These are phyloP conservation scores for Oophaga pumilio DNA, from an alignment of 2,113 vertebrate species.

Conservation along the genomic window DNA sequence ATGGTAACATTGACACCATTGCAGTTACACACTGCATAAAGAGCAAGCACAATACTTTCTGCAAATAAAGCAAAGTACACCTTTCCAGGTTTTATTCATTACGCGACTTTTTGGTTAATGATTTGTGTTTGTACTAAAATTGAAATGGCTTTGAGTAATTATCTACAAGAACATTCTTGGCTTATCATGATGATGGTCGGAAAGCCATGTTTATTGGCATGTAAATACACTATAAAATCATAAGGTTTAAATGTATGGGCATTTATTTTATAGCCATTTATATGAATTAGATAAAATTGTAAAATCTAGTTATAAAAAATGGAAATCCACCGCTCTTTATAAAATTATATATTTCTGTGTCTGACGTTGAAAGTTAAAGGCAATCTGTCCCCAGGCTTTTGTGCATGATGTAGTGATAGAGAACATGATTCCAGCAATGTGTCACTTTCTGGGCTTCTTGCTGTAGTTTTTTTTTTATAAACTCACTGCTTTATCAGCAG, in stretches of 20 bases:
- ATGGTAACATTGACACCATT: neutral
- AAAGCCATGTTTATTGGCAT: neutral
- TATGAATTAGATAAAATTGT: neutral
- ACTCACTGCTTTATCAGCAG: too few species aligned
- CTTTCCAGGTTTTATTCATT: fast-evolving
- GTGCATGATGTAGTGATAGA: too few species aligned
- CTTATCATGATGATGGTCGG: neutral
- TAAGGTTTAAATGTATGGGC: neutral
- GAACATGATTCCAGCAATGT: too few species aligned
- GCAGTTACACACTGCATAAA: neutral
- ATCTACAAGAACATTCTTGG: neutral
- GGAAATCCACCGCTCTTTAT: neutral
- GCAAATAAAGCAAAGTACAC: neutral
- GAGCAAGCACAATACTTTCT: constrained; percentile 55
- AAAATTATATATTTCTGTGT: neutral
- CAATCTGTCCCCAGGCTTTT: too few species aligned
- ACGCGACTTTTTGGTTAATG: fast-evolving
- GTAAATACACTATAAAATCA: neutral
- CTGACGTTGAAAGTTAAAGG: neutral
- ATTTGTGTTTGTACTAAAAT: neutral
- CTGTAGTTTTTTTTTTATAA: too few species aligned
- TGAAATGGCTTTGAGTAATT: neutral
- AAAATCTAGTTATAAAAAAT: neutral
- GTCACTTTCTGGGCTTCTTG: too few species aligned
- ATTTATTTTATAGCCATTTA: neutral